Percentiles rank a stretch among this genome's conserved stretches.
phyloP scores from a whole-genome alignment of 2,888 invertebrate species.

The Drosophila emarginata region DNA sequence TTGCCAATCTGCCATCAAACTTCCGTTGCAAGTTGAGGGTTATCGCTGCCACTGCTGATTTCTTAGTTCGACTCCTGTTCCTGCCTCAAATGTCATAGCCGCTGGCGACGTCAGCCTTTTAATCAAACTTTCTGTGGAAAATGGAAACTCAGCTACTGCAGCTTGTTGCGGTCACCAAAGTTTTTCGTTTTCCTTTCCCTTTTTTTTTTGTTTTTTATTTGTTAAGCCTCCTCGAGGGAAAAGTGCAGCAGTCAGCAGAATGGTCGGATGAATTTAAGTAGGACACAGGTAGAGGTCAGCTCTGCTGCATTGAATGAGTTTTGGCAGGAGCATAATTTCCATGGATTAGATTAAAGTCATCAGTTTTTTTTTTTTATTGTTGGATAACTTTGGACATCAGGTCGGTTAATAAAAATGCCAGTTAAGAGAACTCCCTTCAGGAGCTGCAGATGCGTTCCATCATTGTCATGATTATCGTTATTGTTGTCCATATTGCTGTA shows the following conservation, averaged over 20 bases:
- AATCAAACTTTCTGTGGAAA: constrained; percentile 36
- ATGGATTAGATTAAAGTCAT: constrained; percentile 9
- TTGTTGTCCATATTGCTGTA: neutral
- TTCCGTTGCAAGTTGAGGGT: constrained; percentile 18
- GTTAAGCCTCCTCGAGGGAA: neutral
- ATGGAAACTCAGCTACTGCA: constrained; percentile 14
- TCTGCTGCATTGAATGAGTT: constrained; percentile 1
- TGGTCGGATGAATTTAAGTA: neutral
- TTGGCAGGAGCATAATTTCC: constrained; percentile 5
- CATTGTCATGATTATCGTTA: constrained; percentile 2
- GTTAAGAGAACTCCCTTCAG: neutral
- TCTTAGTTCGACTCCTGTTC: neutral
- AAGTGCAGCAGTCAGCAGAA: constrained; percentile 6
- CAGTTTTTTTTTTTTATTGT: constrained; percentile 3
- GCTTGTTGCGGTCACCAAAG: constrained; percentile 22
- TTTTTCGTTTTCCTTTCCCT: constrained; percentile 19
- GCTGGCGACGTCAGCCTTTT: constrained; percentile 25
- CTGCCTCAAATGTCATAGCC: constrained; percentile 7
- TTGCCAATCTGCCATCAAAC: constrained; percentile 19
- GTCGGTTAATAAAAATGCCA: constrained; percentile 1
- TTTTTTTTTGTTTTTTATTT: neutral
- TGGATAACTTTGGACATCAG: neutral
- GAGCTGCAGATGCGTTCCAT: constrained; percentile 7
- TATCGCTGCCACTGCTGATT: neutral
- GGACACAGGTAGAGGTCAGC: neutral